A percentile compares a stretch with the other conserved stretches of the same genome.
Evolutionary conservation across 2,797 vertebrate species (phyloP).

Genomic region (Valencia hispanica): DNA sequence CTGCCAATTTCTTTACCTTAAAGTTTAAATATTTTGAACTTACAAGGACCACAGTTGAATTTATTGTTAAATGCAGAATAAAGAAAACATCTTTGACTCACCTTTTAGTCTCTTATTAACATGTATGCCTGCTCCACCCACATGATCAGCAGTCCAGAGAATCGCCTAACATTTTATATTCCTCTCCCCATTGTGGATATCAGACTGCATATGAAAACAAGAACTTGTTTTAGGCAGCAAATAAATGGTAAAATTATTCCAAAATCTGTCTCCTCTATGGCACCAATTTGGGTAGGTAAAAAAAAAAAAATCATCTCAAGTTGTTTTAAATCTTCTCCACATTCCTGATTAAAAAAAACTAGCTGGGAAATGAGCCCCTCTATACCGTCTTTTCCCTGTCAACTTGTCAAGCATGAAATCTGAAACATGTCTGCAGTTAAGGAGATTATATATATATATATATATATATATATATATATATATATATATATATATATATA

Average conservation of each 20-base stretch:
- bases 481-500: no score
- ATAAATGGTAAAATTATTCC: no score
- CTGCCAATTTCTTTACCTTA: not conserved
- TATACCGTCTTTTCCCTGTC: not conserved
- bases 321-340: not conserved
- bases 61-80: not conserved
- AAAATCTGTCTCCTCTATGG: no score
- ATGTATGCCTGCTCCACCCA: not conserved
- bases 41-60: no score
- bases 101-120: not conserved
- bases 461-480: no score
- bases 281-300: no score
- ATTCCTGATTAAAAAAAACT: not conserved
- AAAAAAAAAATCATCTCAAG: not conserved
- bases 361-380: not conserved
- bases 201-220: not conserved
- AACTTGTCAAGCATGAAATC: not conserved
- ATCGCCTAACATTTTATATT: not conserved
- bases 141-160: not conserved
- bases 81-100: not conserved
- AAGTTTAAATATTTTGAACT: no score
- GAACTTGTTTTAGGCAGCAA: not conserved
- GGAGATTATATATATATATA: no score
- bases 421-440: not conserved
- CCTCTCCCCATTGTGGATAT: no score